phyloP scores from a whole-genome alignment of 1,140 invertebrate species.

The Pachypsylla venusta region DNA sequence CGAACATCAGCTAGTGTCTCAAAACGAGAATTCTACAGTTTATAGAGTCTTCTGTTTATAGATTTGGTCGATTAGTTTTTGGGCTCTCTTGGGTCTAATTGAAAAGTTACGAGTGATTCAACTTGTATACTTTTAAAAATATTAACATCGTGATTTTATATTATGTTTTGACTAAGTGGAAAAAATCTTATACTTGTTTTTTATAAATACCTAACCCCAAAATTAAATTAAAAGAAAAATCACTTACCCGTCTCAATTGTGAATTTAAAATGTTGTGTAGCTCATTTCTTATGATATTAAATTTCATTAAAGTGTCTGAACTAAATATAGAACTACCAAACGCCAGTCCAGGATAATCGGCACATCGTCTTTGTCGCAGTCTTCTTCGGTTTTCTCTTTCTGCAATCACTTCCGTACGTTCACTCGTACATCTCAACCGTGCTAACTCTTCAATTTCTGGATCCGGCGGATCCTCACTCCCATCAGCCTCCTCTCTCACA shows the following conservation, averaged over 20 bases:
- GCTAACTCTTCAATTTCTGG: conserved; percentile 61
- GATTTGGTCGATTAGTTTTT: no score
- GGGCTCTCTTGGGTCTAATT: no score
- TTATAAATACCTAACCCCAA: no score
- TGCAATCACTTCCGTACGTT: conserved; percentile 69
- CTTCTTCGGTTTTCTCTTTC: conserved; percentile 60
- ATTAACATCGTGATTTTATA: no score
- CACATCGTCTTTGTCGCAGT: conserved; percentile 47
- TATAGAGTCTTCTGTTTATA: no score
- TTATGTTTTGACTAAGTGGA: no score
- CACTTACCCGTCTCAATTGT: conserved; percentile 88
- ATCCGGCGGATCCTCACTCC: conserved; percentile 42
- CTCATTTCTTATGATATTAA: conserved; percentile 90
- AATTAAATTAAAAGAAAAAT: no score
- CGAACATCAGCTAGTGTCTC: no score
- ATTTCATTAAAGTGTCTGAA: conserved; percentile 95
- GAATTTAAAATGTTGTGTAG: conserved; percentile 94
- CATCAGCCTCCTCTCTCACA: conserved; percentile 28
- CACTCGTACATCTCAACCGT: conserved; percentile 68
- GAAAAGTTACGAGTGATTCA: no score
- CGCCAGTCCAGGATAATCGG: conserved; percentile 80
- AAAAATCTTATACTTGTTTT: no score
- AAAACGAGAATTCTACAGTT: no score
- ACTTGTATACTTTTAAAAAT: no score
- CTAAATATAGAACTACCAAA: conserved; percentile 85